phyloP scores from a whole-genome alignment of 2,888 invertebrate species.

The Gymnosoma rotundatum region DNA sequence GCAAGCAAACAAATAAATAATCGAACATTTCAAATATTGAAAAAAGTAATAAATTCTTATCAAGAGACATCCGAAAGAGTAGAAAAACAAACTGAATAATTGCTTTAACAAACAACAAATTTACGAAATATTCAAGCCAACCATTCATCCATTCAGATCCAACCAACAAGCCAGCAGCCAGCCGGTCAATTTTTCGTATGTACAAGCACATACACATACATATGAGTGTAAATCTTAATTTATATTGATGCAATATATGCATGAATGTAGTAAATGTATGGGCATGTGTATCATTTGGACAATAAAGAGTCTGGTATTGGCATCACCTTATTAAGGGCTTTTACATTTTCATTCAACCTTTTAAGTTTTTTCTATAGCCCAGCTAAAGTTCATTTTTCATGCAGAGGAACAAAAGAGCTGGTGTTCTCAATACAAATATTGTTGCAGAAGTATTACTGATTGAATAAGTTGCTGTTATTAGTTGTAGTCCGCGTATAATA shows the following conservation, averaged over 20 bases:
- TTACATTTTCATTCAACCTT: conserved; percentile 47
- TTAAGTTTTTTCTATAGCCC: neutral
- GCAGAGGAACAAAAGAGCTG: conserved; percentile 4
- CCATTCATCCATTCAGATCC: conserved; percentile 6
- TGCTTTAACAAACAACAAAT: conserved; percentile 73
- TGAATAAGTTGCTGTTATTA: conserved; percentile 6
- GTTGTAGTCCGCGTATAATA: conserved; percentile 24
- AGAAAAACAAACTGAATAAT: conserved; percentile 71
- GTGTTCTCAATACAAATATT: conserved; percentile 22
- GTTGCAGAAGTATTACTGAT: conserved; percentile 6
- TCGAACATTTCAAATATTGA: conserved; percentile 60
- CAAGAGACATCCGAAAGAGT: conserved; percentile 66
- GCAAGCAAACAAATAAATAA: conserved; percentile 63
- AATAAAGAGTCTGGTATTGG: conserved; percentile 36
- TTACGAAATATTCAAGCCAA: conserved; percentile 49
- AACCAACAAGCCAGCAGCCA: conserved; percentile 27
- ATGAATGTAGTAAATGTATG: neutral
- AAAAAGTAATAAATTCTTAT: conserved; percentile 65
- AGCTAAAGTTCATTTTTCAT: conserved; percentile 17
- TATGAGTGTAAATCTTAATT: conserved; percentile 3
- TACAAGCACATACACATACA: neutral
- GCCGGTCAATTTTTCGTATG: conserved; percentile 26
- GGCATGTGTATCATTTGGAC: conserved; percentile 3
- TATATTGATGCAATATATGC: neutral
- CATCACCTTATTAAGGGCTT: conserved; percentile 53